A percentile compares a stretch with the other conserved stretches of the same genome.
These are phyloP conservation scores for Equus przewalskii DNA, from an alignment of 2,113 vertebrate genomes.

Conservation along the genomic window DNA sequence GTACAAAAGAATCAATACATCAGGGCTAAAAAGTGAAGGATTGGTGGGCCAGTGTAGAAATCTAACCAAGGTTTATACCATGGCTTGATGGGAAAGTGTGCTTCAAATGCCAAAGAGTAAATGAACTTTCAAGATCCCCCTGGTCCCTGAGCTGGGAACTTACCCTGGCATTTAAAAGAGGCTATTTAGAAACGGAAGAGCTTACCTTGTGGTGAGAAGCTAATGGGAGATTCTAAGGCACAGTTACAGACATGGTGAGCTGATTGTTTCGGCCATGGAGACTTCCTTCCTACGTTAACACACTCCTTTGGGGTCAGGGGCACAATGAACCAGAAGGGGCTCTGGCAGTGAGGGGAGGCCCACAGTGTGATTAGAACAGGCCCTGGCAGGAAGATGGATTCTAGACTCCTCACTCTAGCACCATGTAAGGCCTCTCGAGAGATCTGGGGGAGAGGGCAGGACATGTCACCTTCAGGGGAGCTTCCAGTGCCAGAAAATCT, in stretches of 20 bases:
- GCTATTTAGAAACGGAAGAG: not conserved
- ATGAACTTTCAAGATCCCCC: not conserved
- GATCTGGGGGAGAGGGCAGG: not conserved
- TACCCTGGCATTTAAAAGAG: not conserved
- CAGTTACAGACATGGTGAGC: not conserved
- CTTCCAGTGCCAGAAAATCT: not conserved
- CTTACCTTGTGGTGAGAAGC: not conserved
- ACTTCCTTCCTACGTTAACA: not conserved
- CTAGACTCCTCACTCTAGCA: not conserved
- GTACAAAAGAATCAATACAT: not conserved
- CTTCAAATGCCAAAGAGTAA: not conserved
- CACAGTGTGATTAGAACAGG: not conserved
- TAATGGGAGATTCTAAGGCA: not conserved
- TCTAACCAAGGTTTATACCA: not conserved
- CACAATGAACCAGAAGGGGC: not conserved
- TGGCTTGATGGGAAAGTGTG: not conserved
- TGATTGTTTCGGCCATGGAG: not conserved
- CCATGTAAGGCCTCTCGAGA: not conserved
- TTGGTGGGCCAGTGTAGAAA: not conserved
- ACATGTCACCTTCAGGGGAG: not conserved
- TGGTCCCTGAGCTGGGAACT: not conserved
- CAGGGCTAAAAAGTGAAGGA: not conserved
- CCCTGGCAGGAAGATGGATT: not conserved
- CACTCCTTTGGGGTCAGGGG: not conserved
- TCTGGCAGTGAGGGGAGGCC: accelerated